Evolutionary conservation across 2,797 vertebrate genomes (phyloP).

Genomic region (Hozukius guyotensis): DNA sequence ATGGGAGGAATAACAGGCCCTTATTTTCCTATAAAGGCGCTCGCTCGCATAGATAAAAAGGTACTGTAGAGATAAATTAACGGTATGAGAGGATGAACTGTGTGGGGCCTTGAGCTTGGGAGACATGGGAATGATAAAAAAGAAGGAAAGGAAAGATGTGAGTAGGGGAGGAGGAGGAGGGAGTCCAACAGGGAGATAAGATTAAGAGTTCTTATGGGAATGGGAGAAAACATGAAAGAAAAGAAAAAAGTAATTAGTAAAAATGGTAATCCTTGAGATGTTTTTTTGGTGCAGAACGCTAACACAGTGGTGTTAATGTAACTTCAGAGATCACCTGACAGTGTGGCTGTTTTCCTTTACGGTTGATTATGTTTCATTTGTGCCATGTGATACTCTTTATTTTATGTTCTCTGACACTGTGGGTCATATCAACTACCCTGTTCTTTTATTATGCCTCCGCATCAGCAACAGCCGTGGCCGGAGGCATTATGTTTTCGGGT

Average conservation of each 20-base stretch:
- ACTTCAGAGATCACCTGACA: neutral
- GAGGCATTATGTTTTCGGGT: too few species aligned
- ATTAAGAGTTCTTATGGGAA: slow-evolving; percentile 50
- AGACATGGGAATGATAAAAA: slow-evolving; percentile 46
- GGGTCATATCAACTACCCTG: neutral
- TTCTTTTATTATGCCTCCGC: fast-evolving
- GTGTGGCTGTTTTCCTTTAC: neutral
- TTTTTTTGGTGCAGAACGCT: neutral
- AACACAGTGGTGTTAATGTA: neutral
- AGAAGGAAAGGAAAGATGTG: slow-evolving; percentile 25
- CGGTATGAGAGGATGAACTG: slow-evolving; percentile 28
- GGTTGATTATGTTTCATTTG: neutral
- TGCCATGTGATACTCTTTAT: neutral
- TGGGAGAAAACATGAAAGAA: slow-evolving; percentile 44
- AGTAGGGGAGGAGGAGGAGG: slow-evolving; percentile 13
- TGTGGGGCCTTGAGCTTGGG: slow-evolving; percentile 39
- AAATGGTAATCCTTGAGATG: slow-evolving; percentile 18
- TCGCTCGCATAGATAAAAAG: slow-evolving; percentile 13
- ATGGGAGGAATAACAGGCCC: slow-evolving; percentile 2
- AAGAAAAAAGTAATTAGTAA: slow-evolving; percentile 39
- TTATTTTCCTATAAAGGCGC: slow-evolving; percentile 31
- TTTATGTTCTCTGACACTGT: neutral
- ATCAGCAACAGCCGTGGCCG: too few species aligned
- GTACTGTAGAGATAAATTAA: slow-evolving; percentile 31
- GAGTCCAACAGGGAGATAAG: slow-evolving; percentile 39